Conservation (phyloP, 2,113 vertebrate species). For the Condylura cristata region DNA sequence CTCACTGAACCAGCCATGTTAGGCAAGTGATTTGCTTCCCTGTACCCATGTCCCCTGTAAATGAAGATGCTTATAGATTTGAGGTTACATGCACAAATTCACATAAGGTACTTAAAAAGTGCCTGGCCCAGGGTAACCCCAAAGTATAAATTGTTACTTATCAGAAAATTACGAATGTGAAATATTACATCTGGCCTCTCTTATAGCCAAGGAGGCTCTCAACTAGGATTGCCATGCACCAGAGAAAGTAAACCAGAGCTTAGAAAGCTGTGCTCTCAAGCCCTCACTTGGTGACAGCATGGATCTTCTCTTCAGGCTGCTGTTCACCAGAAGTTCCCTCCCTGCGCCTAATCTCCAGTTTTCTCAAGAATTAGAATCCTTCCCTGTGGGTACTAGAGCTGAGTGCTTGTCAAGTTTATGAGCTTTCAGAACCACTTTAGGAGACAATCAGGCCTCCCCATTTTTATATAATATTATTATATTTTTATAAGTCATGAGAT, state of each 20-base stretch:
- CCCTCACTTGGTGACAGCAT: conserved; percentile 5
- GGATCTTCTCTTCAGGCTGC: neutral
- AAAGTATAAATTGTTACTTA: conserved; percentile 26
- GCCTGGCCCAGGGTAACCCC: neutral
- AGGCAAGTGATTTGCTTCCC: neutral
- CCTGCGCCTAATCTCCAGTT: neutral
- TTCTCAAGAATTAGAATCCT: conserved; percentile 50
- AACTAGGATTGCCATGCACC: neutral
- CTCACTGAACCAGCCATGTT: neutral
- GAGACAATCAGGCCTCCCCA: conserved; percentile 37
- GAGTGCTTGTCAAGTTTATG: conserved; percentile 74
- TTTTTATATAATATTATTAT: neutral
- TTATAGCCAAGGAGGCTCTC: neutral
- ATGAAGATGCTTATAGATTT: neutral
- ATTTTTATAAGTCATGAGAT: conserved; percentile 69
- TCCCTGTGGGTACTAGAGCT: conserved; percentile 60
- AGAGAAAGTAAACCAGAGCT: neutral
- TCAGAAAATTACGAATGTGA: conserved; percentile 11
- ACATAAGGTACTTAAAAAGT: conserved; percentile 17
- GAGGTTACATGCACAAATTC: conserved; percentile 43
- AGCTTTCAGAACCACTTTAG: conserved; percentile 65
- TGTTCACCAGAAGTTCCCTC: neutral
- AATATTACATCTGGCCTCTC: conserved; percentile 5
- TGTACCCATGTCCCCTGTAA: neutral
- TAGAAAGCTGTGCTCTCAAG: accelerated